A percentile compares a stretch with the other conserved stretches of the same genome.
Evolutionary conservation across 2,113 vertebrate genomes (phyloP).

Genomic region (Solenodon paradoxus): DNA sequence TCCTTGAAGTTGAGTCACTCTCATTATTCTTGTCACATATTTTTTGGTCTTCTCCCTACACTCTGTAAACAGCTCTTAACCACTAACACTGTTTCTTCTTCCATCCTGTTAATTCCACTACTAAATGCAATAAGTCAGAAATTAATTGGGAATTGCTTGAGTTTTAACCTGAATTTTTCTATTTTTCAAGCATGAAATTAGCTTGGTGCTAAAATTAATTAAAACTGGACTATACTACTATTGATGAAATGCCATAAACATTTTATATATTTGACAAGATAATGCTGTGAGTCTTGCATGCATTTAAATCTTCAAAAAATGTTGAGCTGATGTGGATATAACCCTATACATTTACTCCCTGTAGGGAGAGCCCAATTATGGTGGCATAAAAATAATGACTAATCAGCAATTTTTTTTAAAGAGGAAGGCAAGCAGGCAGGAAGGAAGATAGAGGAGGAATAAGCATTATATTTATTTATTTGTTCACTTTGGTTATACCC

Average conservation of each 20-base stretch:
- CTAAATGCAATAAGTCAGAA: slow-evolving; percentile 6
- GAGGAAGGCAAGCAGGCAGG: no score
- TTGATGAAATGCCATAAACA: slow-evolving; percentile 32
- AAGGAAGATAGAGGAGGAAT: no score
- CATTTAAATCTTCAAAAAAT: neutral
- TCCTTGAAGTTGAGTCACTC: neutral
- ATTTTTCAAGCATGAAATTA: slow-evolving; percentile 61
- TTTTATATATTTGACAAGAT: slow-evolving; percentile 35
- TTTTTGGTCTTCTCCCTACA: neutral
- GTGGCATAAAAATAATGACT: neutral
- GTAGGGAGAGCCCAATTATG: neutral
- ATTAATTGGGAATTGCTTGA: slow-evolving; percentile 43
- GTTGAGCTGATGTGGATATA: neutral
- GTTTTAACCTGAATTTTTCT: slow-evolving; percentile 16
- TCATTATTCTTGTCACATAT: neutral
- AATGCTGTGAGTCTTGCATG: neutral
- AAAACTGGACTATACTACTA: slow-evolving; percentile 7
- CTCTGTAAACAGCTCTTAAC: neutral
- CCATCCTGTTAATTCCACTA: neutral
- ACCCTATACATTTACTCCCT: neutral
- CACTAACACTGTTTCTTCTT: neutral
- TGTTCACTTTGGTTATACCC: no score
- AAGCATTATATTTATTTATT: no score
- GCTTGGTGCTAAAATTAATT: slow-evolving; percentile 30
- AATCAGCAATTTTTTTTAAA: neutral